Conservation (phyloP, 2,113 vertebrate species). For the Dicaeum eximium region DNA sequence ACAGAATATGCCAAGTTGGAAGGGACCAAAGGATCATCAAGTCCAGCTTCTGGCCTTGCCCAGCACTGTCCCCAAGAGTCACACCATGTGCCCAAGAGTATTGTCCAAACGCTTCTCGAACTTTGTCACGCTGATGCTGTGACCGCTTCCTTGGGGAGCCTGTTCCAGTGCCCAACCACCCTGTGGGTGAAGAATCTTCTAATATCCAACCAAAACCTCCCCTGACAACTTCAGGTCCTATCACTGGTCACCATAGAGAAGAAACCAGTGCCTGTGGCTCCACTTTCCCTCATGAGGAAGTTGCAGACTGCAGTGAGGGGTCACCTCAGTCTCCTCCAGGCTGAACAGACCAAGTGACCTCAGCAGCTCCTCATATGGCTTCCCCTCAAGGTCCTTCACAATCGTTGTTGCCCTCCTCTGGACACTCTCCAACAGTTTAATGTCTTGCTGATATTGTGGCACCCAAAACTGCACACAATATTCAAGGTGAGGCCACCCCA, state of each 20-base stretch:
- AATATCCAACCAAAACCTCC: background rate
- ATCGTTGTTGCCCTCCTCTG: background rate
- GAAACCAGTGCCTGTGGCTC: background rate
- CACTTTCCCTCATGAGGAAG: background rate
- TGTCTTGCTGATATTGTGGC: background rate
- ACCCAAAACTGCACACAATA: background rate
- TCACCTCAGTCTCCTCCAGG: background rate
- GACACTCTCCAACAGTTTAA: background rate
- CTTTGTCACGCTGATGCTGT: background rate
- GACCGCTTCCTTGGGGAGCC: background rate
- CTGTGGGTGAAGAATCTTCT: fast-evolving
- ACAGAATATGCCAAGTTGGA: background rate
- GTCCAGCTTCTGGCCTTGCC: background rate
- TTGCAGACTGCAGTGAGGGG: background rate
- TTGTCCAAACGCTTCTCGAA: background rate
- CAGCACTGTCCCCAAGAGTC: background rate
- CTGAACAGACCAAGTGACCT: background rate
- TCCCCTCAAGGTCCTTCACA: background rate
- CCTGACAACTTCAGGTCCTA: background rate
- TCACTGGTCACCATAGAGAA: background rate
- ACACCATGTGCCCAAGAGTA: background rate
- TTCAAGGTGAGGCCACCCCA: fast-evolving
- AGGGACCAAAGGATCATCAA: background rate
- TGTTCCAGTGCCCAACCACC: background rate
- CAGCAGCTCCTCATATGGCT: fast-evolving